Evolutionary conservation across 2,797 vertebrate genomes (phyloP).

Genomic region (Sarcoramphus papa): DNA sequence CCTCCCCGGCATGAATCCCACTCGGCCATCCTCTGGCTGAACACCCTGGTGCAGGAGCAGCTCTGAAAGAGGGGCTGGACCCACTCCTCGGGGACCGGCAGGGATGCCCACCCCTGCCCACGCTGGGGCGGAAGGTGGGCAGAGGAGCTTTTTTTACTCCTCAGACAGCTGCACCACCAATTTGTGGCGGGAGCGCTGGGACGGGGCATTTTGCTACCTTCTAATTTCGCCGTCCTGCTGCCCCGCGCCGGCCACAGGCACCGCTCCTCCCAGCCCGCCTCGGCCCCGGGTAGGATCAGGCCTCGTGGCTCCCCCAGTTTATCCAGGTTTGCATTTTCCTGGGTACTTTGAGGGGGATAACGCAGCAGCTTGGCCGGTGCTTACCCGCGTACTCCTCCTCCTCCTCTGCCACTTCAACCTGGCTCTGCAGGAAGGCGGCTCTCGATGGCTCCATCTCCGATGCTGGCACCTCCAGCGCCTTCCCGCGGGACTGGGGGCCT

Average conservation of each 20-base stretch:
- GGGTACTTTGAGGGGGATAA: fast-evolving
- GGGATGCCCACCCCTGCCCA: fast-evolving
- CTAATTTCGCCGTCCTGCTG: conserved; percentile 26
- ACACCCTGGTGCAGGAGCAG: not conserved
- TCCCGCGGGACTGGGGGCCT: conserved; percentile 64
- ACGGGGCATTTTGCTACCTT: not conserved
- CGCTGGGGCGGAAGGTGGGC: not conserved
- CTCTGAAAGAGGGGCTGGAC: not conserved
- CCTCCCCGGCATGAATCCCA: not conserved
- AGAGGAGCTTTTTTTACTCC: conserved; percentile 47
- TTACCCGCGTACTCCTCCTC: conserved; percentile 87
- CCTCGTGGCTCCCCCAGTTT: not conserved
- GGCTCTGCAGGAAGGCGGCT: conserved; percentile 49
- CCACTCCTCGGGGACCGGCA: not conserved
- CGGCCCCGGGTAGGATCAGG: not conserved
- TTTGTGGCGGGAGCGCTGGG: not conserved
- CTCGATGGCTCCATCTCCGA: conserved; percentile 58
- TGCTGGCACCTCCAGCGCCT: conserved; percentile 65
- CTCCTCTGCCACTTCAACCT: conserved; percentile 70
- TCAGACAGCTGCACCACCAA: conserved; percentile 8
- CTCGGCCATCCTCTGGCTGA: not conserved
- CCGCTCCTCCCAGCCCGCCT: not conserved
- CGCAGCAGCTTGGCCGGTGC: fast-evolving
- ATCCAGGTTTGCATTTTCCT: not conserved
- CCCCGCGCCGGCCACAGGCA: not conserved